Evolutionary conservation across 2,888 invertebrate genomes (phyloP), one percentile per base, ranked within the genome.

Genomic region (Epsilonema sp.): DNA sequence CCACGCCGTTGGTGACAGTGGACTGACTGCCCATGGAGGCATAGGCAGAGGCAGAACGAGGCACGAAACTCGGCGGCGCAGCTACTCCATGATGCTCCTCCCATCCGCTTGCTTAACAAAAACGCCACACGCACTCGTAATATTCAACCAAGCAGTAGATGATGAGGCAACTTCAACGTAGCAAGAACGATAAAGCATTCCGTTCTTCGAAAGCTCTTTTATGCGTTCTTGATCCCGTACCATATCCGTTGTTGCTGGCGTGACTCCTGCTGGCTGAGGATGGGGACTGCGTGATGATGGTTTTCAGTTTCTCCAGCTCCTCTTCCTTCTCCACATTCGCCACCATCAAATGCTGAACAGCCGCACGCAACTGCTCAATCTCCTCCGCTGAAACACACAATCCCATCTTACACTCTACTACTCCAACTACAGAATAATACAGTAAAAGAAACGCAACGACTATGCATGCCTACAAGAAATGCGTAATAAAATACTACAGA

Each of bases 251-350:
- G 31, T 43, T 31, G 21, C 43, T 13, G 5, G 43, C 4, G 21
- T 36, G n/a, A n/a, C n/a, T n/a, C n/a, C n/a, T n/a, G n/a, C n/a
- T n/a, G n/a, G n/a, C n/a, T n/a, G n/a, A n/a, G n/a, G n/a, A n/a
- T n/a, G n/a, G n/a, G n/a, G n/a, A n/a, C n/a, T n/a, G n/a, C 31
- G 8, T 16, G 31, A 31, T 8, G 16, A 16, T 16, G 8, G 8
- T 8, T 31, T 31, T 8, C 31, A 31, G 31, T 31, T 31, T 8
- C 8, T 31, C 31, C 8, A 31, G 8, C 8, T 16, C 8, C 16
- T 31, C 8, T 31, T 25, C 67, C 62, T 71, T 71, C 51, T 70
- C 68, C 43, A 65, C 66, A 59, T 71, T 71, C 45, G 69, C 67
- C 20, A 61, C 58, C 61, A 71, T 69, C 41, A 71, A 53, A 24